Evolutionary conservation across 2,888 invertebrate genomes (phyloP).

Genomic region (Desoria tigrina): DNA sequence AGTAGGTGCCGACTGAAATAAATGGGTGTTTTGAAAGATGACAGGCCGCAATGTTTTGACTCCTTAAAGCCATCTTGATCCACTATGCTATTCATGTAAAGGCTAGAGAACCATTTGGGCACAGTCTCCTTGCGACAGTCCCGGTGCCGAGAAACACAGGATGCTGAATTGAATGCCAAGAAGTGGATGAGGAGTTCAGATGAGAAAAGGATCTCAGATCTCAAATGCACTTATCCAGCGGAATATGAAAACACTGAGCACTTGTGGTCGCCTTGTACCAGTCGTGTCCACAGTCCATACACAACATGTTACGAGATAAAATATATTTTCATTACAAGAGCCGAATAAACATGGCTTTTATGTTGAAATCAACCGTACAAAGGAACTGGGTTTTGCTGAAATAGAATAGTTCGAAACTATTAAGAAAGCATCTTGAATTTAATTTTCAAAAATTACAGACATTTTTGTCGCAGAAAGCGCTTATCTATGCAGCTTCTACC

Average conservation of each 20-base stretch:
- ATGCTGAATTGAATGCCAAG: slow-evolving; percentile 16
- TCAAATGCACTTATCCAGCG: slow-evolving; percentile 6
- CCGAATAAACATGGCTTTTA: not conserved
- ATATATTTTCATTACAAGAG: too few relatives aligned
- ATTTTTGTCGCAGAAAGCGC: too few relatives aligned
- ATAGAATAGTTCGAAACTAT: too few relatives aligned
- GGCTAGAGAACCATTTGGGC: slow-evolving; percentile 7
- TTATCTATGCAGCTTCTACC: too few relatives aligned
- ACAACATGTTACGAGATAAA: too few relatives aligned
- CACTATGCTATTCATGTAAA: slow-evolving; percentile 14
- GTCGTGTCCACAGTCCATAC: slow-evolving; percentile 7
- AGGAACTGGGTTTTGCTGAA: not conserved
- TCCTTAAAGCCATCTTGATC: slow-evolving; percentile 27
- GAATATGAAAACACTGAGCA: slow-evolving; percentile 4
- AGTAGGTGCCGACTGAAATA: slow-evolving; percentile 28
- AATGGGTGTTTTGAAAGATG: slow-evolving; percentile 41
- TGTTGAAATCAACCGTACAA: not conserved
- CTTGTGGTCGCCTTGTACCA: slow-evolving; percentile 25
- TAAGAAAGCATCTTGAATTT: too few relatives aligned
- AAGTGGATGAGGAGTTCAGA: slow-evolving; percentile 1
- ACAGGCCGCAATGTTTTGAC: slow-evolving; percentile 38
- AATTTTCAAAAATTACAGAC: not conserved
- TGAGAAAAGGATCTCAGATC: not conserved
- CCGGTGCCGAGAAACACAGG: not conserved
- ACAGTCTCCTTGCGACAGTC: not conserved